These are phyloP conservation scores for Ciconia boyciana DNA, from an alignment of 2,113 vertebrate species.

Conservation along the genomic window DNA sequence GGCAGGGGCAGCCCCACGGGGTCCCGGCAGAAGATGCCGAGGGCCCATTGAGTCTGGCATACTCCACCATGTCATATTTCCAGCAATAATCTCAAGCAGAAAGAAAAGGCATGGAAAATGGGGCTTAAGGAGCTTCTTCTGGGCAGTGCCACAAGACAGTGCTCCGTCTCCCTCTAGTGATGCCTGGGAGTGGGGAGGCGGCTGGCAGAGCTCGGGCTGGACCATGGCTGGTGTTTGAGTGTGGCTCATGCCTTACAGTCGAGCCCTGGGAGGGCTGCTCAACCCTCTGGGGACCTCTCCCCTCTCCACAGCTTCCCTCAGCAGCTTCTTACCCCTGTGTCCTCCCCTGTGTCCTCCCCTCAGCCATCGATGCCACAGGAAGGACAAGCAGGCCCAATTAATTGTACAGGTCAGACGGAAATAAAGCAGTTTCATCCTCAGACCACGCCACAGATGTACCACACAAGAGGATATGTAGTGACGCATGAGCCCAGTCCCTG, in stretches of 20 bases:
- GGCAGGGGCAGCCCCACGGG: rapidly evolving
- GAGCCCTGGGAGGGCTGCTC: neutral
- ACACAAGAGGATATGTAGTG: neutral
- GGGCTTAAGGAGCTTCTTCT: neutral
- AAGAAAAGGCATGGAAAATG: neutral
- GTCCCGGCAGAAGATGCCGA: neutral
- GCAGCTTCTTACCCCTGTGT: neutral
- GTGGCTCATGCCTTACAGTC: rapidly evolving
- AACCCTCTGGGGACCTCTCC: neutral
- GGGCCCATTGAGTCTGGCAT: rapidly evolving
- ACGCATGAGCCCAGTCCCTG: neutral
- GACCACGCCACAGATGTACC: neutral
- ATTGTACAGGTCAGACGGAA: neutral
- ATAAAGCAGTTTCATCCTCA: neutral
- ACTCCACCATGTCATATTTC: neutral
- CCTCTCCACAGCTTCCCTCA: neutral
- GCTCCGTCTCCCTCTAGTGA: constrained; percentile 48
- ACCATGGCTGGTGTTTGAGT: too few relatives aligned
- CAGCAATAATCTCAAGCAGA: neutral
- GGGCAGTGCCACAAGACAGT: neutral
- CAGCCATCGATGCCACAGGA: neutral
- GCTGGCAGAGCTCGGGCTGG: rapidly evolving
- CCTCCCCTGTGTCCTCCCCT: neutral
- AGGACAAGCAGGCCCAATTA: neutral
- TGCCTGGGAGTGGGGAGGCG: neutral